phyloP scores from a whole-genome alignment of 2,888 invertebrate species.

The Aradus depressus region DNA sequence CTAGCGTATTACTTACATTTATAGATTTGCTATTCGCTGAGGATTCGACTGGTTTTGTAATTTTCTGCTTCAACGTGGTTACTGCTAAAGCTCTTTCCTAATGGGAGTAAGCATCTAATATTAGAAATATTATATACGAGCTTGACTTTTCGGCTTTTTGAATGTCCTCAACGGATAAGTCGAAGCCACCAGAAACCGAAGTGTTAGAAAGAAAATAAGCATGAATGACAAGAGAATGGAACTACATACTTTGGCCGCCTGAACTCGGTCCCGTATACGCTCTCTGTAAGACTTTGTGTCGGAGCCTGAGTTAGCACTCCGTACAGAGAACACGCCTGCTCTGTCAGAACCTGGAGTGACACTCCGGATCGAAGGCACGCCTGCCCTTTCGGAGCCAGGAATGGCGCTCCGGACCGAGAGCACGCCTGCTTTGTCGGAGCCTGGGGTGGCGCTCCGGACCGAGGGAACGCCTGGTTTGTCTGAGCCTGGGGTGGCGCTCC shows the following conservation, averaged over 20 bases:
- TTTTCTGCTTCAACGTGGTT: constrained; percentile 5
- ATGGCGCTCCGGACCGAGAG: too few relatives aligned
- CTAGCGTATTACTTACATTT: too few relatives aligned
- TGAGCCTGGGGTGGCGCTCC: too few relatives aligned
- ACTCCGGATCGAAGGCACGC: constrained; percentile 15
- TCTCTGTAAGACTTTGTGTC: constrained; percentile 21
- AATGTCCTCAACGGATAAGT: too few relatives aligned
- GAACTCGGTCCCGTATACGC: constrained; percentile 23
- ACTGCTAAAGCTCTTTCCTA: constrained; percentile 15
- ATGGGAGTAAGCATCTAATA: neutral
- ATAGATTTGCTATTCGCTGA: too few relatives aligned
- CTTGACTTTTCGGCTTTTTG: neutral
- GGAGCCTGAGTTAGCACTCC: constrained; percentile 2
- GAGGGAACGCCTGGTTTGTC: too few relatives aligned
- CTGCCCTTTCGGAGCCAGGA: too few relatives aligned
- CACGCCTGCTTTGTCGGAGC: too few relatives aligned
- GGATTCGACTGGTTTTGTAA: neutral
- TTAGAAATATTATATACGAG: neutral
- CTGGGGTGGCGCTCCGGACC: too few relatives aligned
- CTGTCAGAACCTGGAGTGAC: constrained; percentile 16
- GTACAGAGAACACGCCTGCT: constrained; percentile 4
- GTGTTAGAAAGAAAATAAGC: neutral
- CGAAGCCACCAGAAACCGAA: too few relatives aligned
- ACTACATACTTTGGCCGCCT: constrained; percentile 23
- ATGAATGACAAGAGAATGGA: neutral